Conservation (phyloP, 1,140 invertebrate species). For the Eulimnadia texana region DNA sequence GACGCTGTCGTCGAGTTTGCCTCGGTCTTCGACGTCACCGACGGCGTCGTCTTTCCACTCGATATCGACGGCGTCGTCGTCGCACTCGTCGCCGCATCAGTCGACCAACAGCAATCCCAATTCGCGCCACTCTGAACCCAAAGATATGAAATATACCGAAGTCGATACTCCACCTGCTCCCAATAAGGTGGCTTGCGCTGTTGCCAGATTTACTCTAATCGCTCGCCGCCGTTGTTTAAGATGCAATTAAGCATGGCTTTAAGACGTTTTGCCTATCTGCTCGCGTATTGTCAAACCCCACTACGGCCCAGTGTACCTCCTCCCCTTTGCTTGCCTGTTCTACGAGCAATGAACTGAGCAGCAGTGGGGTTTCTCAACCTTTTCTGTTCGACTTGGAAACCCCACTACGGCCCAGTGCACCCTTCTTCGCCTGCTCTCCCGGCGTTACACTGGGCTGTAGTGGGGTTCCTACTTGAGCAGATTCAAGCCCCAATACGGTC, state of each 20-base stretch:
- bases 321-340: background rate
- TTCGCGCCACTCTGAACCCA: constrained; percentile 4
- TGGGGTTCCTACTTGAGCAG: no score
- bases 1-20: background rate
- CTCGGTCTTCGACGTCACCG: background rate
- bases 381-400: background rate
- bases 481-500: no score
- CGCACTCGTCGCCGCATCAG: background rate
- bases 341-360: background rate
- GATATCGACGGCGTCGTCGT: constrained; percentile 2
- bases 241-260: background rate
- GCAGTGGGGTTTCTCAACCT: background rate
- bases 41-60: background rate
- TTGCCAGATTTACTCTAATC: no score
- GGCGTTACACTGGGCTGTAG: no score
- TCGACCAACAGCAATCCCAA: background rate
- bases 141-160: constrained; percentile 2
- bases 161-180: background rate
- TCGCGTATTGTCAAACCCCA: no score
- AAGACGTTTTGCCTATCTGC: background rate
- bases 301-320: no score
- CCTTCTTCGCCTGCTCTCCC: no score
- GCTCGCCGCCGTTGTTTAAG: no score
- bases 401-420: no score
- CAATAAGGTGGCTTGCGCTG: background rate